Base-by-base conservation (phyloP, 2,797 vertebrate species). In the Australoheros facetus region DNA sequence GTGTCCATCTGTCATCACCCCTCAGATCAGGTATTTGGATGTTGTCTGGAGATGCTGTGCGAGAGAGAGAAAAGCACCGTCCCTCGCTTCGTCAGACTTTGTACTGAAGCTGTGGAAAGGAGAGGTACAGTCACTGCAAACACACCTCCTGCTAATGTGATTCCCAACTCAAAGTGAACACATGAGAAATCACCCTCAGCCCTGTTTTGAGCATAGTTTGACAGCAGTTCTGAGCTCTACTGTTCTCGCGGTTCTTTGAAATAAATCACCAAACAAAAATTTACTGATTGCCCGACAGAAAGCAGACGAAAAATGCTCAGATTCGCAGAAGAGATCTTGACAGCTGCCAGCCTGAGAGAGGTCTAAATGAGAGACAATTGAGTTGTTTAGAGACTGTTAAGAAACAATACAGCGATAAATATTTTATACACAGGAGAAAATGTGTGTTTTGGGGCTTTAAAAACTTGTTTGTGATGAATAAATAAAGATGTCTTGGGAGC, bases 11-110 rank as follows among this genome's bases (percentile, higher is more conserved):
- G 79, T 89, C 88, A 56, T 91, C 71, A 7, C 7, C 56, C 77
- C 76, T 81, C 92, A 98, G 97, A 98, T 93, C 98, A 98, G 94
- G 97, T 99, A 79, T 98, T 99, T 8, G 97, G 97, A 87, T 99
- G 97, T 85, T 76, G 95, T 34, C 88, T 99, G 93, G 97, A 98
- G 82, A 96, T 96, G 73, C 95, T 99, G 81, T 99, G 98, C 34
- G 96, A 97, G 80, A 86, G 97, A 23, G 97, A 98, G 92, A 95
- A 88, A 75, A 92, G 84, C 91, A 95, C 93, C 0, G 93, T 99
- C 77, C 97, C 97, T 80, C 97, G 95, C 84, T 99, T 98, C 75
- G 97, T 99, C 80, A 93, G 88, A 58, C 96, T 97, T 78, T 98
- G 97, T 71, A 93, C 96, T 0, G 96, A 96, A 73, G 94, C 97